These are phyloP conservation scores for Astur gentilis DNA, from an alignment of 2,113 vertebrate genomes.

Conservation along the genomic window DNA sequence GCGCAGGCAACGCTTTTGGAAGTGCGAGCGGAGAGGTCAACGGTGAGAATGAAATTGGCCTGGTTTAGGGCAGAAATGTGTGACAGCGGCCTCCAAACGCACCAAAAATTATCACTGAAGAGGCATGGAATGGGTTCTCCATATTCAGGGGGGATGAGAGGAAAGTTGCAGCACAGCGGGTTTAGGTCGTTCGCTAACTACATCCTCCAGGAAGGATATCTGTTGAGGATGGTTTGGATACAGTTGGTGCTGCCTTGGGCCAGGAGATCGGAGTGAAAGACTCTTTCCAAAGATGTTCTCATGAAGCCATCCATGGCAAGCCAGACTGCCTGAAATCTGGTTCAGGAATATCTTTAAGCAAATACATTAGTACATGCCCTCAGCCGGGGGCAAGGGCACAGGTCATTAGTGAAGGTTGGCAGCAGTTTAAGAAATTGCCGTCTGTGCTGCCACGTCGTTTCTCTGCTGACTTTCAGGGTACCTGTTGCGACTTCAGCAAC, in stretches of 20 bases:
- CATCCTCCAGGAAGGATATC: not conserved
- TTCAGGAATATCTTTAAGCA: not conserved
- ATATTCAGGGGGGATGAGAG: not conserved
- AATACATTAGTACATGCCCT: not conserved
- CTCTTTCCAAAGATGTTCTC: not conserved
- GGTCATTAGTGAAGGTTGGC: not conserved
- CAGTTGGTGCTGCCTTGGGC: not conserved
- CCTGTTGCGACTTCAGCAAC: not conserved
- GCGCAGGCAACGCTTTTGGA: not conserved
- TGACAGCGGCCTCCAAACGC: not conserved
- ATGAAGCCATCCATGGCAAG: not conserved
- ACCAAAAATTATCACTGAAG: not conserved
- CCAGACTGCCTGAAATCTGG: not conserved
- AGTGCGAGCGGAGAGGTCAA: not conserved
- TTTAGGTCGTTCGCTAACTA: not conserved
- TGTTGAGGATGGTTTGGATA: not conserved
- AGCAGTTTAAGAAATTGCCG: not conserved
- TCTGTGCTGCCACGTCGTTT: rapidly evolving
- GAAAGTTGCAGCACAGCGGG: not conserved
- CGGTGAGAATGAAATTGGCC: not conserved
- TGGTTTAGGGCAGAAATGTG: not conserved
- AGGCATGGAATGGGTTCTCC: not conserved
- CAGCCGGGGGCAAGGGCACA: not conserved
- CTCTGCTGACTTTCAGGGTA: not conserved
- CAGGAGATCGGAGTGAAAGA: not conserved